Conservation (phyloP, 2,888 invertebrate species). For the Apoda limacodes region DNA sequence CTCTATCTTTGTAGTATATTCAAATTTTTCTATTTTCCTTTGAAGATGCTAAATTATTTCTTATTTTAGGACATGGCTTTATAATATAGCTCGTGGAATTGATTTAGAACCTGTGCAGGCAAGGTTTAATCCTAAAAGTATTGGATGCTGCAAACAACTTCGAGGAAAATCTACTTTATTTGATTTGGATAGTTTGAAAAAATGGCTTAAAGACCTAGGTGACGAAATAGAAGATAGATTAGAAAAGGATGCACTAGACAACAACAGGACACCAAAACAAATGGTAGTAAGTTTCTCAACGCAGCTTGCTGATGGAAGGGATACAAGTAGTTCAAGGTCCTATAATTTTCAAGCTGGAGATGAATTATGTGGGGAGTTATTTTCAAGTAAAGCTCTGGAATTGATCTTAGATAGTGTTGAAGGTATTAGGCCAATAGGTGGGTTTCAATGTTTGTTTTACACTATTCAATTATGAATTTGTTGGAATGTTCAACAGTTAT, state of each 20-base stretch:
- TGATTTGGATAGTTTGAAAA: conserved; percentile 73
- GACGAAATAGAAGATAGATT: conserved; percentile 87
- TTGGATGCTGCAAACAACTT: conserved; percentile 96
- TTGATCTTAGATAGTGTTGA: conserved; percentile 74
- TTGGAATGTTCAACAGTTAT: too few species aligned
- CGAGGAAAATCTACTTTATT: conserved; percentile 81
- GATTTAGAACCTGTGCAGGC: conserved; percentile 89
- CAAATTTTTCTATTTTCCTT: too few species aligned
- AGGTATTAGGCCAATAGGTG: too few species aligned
- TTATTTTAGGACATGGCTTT: conserved; percentile 79
- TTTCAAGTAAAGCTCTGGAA: conserved; percentile 75
- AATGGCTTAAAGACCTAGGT: conserved; percentile 86
- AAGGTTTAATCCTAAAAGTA: conserved; percentile 89
- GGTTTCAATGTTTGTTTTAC: too few species aligned
- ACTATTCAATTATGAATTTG: background rate
- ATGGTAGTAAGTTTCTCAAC: conserved; percentile 80
- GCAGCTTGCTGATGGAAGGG: conserved; percentile 63
- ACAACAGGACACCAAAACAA: conserved; percentile 82
- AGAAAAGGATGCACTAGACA: conserved; percentile 82
- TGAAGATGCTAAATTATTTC: too few species aligned
- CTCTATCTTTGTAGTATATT: too few species aligned
- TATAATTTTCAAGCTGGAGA: conserved; percentile 67
- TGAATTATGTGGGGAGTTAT: conserved; percentile 75
- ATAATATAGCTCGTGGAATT: conserved; percentile 86
- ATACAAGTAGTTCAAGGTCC: conserved; percentile 74